These are phyloP conservation scores for Sepioteuthis lessoniana DNA, from an alignment of 2,888 invertebrate species.

Conservation along the genomic window DNA sequence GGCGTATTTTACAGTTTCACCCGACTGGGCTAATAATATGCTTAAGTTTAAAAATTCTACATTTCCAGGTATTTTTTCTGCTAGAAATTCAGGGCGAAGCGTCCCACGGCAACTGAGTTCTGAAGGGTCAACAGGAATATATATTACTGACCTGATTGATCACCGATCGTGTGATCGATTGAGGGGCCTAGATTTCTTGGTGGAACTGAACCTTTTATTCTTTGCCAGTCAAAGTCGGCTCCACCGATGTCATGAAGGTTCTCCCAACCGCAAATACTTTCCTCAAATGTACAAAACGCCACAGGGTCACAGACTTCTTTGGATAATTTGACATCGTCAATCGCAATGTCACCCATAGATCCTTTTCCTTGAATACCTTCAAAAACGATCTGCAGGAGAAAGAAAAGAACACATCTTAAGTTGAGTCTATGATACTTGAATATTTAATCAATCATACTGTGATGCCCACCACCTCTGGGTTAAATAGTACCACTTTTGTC, in stretches of 20 bases:
- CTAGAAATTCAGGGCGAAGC: too few relatives aligned
- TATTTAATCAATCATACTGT: too few relatives aligned
- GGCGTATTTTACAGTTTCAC: too few relatives aligned
- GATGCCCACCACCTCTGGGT: too few relatives aligned
- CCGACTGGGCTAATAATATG: too few relatives aligned
- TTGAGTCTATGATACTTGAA: too few relatives aligned
- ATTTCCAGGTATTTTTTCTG: too few relatives aligned
- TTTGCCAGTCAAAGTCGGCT: slow-evolving; percentile 68
- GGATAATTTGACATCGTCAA: slow-evolving; percentile 66
- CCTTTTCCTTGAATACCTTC: slow-evolving; percentile 66
- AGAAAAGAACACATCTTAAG: not conserved
- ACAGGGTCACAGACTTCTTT: slow-evolving; percentile 59
- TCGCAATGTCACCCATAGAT: slow-evolving; percentile 67
- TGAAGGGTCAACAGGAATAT: too few relatives aligned
- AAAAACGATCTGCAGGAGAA: slow-evolving; percentile 63
- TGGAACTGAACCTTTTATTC: slow-evolving; percentile 53
- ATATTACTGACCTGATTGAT: slow-evolving; percentile 55
- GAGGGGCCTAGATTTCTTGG: slow-evolving; percentile 61
- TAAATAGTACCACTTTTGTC: too few relatives aligned
- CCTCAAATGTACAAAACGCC: slow-evolving; percentile 70
- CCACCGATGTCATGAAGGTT: slow-evolving; percentile 51
- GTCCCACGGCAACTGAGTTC: too few relatives aligned
- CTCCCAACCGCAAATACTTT: slow-evolving; percentile 61
- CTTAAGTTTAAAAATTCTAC: too few relatives aligned
- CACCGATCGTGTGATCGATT: slow-evolving; percentile 66